A percentile compares a stretch with the other conserved stretches of the same genome.
Conservation (phyloP, 2,113 vertebrate species). For the Petaurus breviceps region DNA sequence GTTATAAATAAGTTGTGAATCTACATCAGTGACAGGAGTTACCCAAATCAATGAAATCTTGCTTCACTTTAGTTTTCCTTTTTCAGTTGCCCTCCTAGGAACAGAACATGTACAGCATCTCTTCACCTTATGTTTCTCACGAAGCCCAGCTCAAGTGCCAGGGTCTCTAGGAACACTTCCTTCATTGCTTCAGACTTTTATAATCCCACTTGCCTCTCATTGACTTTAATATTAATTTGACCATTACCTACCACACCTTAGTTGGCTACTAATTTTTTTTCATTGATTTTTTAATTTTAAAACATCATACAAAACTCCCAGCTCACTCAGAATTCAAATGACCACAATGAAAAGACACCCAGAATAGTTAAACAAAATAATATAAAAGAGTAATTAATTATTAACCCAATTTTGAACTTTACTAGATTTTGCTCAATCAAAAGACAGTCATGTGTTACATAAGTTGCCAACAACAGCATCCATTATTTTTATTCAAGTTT, state of each 20-base stretch:
- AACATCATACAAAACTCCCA: not conserved
- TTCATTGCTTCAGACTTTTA: not conserved
- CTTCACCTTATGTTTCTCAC: not conserved
- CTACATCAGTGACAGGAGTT: not conserved
- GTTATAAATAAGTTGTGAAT: not conserved
- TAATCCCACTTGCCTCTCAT: not conserved
- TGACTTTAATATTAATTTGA: not conserved
- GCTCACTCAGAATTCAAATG: not conserved
- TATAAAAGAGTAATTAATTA: no score
- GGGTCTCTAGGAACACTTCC: not conserved
- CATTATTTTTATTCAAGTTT: not conserved
- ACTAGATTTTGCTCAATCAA: not conserved
- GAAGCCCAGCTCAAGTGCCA: not conserved
- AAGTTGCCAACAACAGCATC: not conserved
- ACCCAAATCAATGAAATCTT: not conserved
- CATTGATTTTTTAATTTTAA: not conserved
- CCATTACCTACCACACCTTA: not conserved
- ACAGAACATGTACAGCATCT: not conserved
- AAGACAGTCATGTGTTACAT: not conserved
- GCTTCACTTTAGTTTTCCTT: not conserved
- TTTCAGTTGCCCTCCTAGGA: not conserved
- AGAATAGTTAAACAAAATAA: not conserved
- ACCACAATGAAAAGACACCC: not conserved
- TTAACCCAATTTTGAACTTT: no score
- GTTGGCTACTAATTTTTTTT: not conserved